Percentiles rank a stretch among this genome's conserved stretches.
These are phyloP conservation scores for Brachypterus glaber DNA, from an alignment of 2,888 invertebrate genomes.

Conservation along the genomic window DNA sequence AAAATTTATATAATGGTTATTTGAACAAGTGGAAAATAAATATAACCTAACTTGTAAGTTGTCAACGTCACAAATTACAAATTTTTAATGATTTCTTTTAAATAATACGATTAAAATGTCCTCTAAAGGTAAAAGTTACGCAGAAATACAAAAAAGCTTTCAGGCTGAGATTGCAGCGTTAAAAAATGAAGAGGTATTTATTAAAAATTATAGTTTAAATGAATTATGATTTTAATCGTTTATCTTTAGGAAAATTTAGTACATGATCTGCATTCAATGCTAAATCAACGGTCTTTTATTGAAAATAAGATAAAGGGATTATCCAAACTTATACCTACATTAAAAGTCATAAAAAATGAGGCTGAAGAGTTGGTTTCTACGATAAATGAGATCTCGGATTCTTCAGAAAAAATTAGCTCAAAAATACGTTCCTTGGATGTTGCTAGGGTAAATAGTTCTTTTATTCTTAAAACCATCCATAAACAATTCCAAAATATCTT, in stretches of 20 bases:
- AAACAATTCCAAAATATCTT: slow-evolving; percentile 3
- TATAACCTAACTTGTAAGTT: not conserved
- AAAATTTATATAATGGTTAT: too few relatives aligned
- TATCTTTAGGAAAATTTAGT: slow-evolving; percentile 55
- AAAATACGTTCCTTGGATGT: slow-evolving; percentile 91
- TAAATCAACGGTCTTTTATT: slow-evolving; percentile 65
- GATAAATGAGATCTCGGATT: slow-evolving; percentile 75
- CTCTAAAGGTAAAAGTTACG: slow-evolving; percentile 16
- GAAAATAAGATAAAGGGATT: slow-evolving; percentile 73
- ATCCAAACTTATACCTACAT: slow-evolving; percentile 69
- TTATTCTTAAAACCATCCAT: too few relatives aligned
- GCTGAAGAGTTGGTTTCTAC: slow-evolving; percentile 74
- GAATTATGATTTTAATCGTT: slow-evolving; percentile 4
- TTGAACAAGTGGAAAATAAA: too few relatives aligned
- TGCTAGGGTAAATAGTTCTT: slow-evolving; percentile 77
- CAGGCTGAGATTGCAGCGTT: slow-evolving; percentile 48
- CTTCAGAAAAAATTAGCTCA: slow-evolving; percentile 90
- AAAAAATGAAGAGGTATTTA: slow-evolving; percentile 48
- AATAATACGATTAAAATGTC: slow-evolving; percentile 10
- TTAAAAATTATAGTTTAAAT: not conserved
- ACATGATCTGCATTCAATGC: slow-evolving; percentile 57
- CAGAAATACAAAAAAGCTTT: slow-evolving; percentile 44
- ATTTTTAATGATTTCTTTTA: not conserved
- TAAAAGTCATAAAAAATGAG: slow-evolving; percentile 68
- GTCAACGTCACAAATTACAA: slow-evolving; percentile 2